Base-by-base conservation (phyloP, 2,888 invertebrate genomes). In the Melitaea athalia region DNA sequence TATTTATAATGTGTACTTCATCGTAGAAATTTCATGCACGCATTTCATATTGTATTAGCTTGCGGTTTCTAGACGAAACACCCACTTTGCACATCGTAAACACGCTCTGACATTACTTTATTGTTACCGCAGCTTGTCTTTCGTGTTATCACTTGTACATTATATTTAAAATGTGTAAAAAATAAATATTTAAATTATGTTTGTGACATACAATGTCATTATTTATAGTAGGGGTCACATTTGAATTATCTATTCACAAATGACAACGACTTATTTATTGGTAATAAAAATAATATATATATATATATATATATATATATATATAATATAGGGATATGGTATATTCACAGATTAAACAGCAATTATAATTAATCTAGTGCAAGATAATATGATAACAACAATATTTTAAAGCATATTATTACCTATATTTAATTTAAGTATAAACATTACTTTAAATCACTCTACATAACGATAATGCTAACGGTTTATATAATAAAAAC, bases 11-110 rank as follows among this genome's bases (percentile, higher is more conserved):
- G 14, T 55, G 6, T 7, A 55, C 31, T 55, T 55, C 14, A 55
- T 49, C 14, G 47, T 33, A 55, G 31, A 55, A 7, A 73, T 67
- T 59, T 8, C 14, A 69, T 70, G 74, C 76, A 74, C 74, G 76
- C 31, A 75, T 74, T 71, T 78, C 75, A 69, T 68, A 61, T 74
- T 68, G 69, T 76, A 82, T 85, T 82, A 80, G 81, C 75, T 82
- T 85, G 87, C 77, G 86, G 86, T 85, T 83, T 76, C 69, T 76
- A 75, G 76, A 76, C 77, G 77, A 74, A 78, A 77, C 75, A 72
- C 73, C 75, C 73, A 73, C 75, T 77, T 76, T 69, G 76, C 77
- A 76, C 78, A 74, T 72, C 75, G 76, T 74, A 63, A 65, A 68
- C 75, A 77, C 72, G 73, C 70, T 60, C 63, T 72, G 65, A 72